phyloP scores from a whole-genome alignment of 2,113 vertebrate genomes.

The Periophthalmus modestus region DNA sequence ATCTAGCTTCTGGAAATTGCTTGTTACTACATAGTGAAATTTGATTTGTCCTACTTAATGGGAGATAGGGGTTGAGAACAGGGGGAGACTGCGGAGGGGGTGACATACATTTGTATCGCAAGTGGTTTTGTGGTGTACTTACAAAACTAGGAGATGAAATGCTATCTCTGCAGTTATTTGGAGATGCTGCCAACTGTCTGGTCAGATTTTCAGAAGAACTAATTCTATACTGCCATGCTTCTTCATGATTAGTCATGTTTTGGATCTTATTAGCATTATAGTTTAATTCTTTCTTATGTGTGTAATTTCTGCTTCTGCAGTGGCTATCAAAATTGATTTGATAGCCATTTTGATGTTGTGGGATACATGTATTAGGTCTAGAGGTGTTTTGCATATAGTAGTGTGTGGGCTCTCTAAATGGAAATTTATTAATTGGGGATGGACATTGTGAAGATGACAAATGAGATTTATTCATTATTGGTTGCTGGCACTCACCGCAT shows the following conservation, averaged over 20 bases:
- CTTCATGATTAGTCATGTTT: slow-evolving; percentile 35
- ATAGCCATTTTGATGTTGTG: slow-evolving; percentile 47
- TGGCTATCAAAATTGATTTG: slow-evolving; percentile 32
- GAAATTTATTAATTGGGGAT: slow-evolving; percentile 30
- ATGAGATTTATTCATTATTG: slow-evolving; percentile 24
- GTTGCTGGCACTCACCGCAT: slow-evolving; percentile 29
- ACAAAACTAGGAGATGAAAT: slow-evolving; percentile 48
- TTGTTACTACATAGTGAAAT: background rate
- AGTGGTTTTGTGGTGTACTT: slow-evolving; percentile 47
- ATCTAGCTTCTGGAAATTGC: slow-evolving; percentile 25
- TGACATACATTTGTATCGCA: slow-evolving; percentile 39
- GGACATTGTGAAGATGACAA: slow-evolving; percentile 27
- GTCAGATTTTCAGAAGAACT: slow-evolving; percentile 56
- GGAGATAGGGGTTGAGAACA: slow-evolving; percentile 37
- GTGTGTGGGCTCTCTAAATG: slow-evolving; percentile 32
- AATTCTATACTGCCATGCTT: slow-evolving; percentile 43
- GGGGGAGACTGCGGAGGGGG: slow-evolving; percentile 40
- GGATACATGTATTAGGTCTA: slow-evolving; percentile 27
- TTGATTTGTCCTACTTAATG: slow-evolving; percentile 30
- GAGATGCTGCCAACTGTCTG: slow-evolving; percentile 25
- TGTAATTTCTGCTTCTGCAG: slow-evolving; percentile 30
- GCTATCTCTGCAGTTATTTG: slow-evolving; percentile 32
- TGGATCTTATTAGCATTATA: slow-evolving; percentile 27
- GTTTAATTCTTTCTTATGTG: slow-evolving; percentile 35
- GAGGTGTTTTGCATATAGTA: slow-evolving; percentile 27